Base-by-base conservation (phyloP, 2,888 invertebrate genomes). In the Temnothorax rugatulus region DNA sequence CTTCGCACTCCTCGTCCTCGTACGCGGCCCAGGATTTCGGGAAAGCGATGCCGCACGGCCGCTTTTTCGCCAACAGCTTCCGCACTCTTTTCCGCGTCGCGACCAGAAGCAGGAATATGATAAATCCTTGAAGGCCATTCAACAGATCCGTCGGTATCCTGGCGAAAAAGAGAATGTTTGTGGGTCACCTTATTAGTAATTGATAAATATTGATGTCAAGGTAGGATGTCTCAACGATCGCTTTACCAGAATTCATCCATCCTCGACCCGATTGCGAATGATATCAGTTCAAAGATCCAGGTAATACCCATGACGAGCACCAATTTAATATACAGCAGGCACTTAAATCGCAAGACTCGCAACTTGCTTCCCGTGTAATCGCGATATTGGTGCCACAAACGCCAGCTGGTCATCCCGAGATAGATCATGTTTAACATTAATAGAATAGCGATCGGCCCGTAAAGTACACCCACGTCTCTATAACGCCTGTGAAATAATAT, bases 271-370 rank as follows among this genome's bases (percentile, higher is more conserved):
- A 87, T 89, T 1, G 90, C 92, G 71, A 90, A 93, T 1, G 96
- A 96, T 18, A 96, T 94, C 18, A 97, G 95, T 94, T 97, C 97
- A 89, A 97, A 97, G 86, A 96, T 95, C 97, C 97, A 97, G 0
- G 96, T 96, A 68, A 97, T 95, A 4, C 97, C 97, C 97, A 97
- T 97, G 0, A 97, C 96, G 5, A 97, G 94, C 89, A 97, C 96
- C 83, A 97, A 94, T 93, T 97, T 97, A 4, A 97, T 92, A 77
- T 96, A 97, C 38, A 97, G 94, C 47, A 96, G 94, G 90, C 96
- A 96, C 90, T 97, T 97, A 68, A 91, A 91, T 61, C 92, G 90
- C 38, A 94, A 63, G 0, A 88, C 95, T 91, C 96, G 95, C 68
- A 96, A 89, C 89, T 95, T 95, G 90, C 95, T 95, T 34, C 95